Evolutionary conservation across 2,888 invertebrate species (phyloP).

Genomic region (Lagria hirta): DNA sequence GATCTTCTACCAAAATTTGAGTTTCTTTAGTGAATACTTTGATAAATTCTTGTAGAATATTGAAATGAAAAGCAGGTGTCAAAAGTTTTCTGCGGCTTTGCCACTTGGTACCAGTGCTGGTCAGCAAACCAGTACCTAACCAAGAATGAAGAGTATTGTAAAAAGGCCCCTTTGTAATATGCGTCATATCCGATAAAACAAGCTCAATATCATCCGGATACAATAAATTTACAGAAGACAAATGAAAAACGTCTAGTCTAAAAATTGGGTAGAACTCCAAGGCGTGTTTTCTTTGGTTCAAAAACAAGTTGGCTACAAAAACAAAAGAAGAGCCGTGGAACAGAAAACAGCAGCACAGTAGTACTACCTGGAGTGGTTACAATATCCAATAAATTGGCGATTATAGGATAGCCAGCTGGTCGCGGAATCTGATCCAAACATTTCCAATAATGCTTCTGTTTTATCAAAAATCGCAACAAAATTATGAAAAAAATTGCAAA

Average conservation of each 20-base stretch:
- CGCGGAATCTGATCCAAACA: conserved; percentile 8
- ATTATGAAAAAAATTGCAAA: no score
- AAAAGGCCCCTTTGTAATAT: conserved; percentile 1
- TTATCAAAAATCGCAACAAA: no score
- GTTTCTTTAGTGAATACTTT: conserved; percentile 20
- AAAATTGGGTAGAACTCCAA: conserved; percentile 1
- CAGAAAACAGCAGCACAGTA: no score
- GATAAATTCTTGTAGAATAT: conserved; percentile 22
- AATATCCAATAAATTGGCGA: conserved; percentile 11
- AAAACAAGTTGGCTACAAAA: no score
- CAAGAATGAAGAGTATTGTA: conserved; percentile 46
- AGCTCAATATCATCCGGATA: conserved; percentile 2
- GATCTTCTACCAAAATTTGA: conserved; percentile 11
- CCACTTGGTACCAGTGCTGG: conserved; percentile 43
- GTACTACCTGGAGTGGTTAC: conserved; percentile 11
- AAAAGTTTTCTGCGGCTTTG: conserved; percentile 23
- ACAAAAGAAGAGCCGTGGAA: no score
- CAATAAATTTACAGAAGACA: conserved; percentile 1
- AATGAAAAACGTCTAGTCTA: not conserved
- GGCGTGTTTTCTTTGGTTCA: conserved; percentile 5
- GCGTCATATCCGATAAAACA: not conserved
- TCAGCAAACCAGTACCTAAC: conserved; percentile 50
- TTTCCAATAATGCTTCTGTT: no score
- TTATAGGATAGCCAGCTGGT: conserved; percentile 10
- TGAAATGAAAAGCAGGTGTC: conserved; percentile 28